Conservation (phyloP, 1,140 invertebrate species). For the Drosophila auraria region DNA sequence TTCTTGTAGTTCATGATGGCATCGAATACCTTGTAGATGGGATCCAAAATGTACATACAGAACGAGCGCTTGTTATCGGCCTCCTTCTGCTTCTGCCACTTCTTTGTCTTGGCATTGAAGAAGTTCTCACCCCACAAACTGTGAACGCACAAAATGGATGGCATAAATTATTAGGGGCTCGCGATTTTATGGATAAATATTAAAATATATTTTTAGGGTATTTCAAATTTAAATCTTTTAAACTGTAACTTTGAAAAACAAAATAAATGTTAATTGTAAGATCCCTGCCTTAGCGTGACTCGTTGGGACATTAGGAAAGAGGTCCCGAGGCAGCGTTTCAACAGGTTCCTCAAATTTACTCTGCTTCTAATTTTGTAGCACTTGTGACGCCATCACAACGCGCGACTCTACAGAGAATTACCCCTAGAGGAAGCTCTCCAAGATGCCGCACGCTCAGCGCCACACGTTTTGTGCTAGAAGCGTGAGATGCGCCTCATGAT, state of each 20-base stretch:
- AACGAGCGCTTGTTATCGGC: conserved; percentile 97
- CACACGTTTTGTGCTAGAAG: conserved; percentile 85
- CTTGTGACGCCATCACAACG: conserved; percentile 77
- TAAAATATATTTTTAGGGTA: background rate
- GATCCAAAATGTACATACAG: conserved; percentile 99
- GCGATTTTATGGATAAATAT: too few species aligned
- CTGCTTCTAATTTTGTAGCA: conserved; percentile 84
- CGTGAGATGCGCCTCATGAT: background rate
- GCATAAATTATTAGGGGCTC: background rate
- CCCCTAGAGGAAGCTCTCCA: conserved; percentile 13
- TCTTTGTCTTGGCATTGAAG: conserved; percentile 98
- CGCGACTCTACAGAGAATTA: conserved; percentile 43
- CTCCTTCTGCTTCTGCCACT: conserved; percentile 97
- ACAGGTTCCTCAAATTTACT: conserved; percentile 56
- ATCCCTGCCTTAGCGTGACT: conserved; percentile 85
- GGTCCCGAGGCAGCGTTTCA: conserved; percentile 87
- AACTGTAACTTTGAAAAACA: background rate
- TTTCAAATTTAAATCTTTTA: background rate
- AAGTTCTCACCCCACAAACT: conserved; percentile 98
- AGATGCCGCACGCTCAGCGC: conserved; percentile 68
- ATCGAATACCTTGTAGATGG: conserved; percentile 99
- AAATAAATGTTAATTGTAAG: conserved; percentile 26
- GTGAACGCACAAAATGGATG: background rate
- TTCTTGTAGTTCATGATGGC: conserved; percentile 99
- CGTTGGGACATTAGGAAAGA: conserved; percentile 88